Conservation (phyloP, 2,888 invertebrate species). For the Clanis bilineata region DNA sequence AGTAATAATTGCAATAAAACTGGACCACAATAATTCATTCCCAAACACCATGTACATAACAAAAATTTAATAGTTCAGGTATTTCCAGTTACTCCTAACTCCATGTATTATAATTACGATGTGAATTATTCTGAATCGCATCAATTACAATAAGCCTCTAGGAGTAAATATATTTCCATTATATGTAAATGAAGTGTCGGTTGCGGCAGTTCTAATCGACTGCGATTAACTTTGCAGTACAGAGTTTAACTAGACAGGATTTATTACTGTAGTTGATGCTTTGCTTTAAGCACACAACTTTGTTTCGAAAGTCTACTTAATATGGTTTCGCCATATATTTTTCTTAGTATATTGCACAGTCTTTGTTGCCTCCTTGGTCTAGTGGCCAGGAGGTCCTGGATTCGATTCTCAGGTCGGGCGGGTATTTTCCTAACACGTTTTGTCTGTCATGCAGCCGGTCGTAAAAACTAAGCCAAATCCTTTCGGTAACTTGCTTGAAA, state of each 20-base stretch:
- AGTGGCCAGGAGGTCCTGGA: no score
- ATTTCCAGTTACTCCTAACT: not conserved
- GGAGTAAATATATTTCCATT: constrained; percentile 12
- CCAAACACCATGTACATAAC: not conserved
- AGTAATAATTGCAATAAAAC: no score
- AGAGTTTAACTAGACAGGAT: constrained; percentile 3
- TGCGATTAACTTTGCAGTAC: constrained; percentile 4
- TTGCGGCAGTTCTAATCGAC: not conserved
- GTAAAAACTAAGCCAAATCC: no score
- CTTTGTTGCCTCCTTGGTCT: no score
- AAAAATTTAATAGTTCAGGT: not conserved
- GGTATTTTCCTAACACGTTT: no score
- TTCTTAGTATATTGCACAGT: no score
- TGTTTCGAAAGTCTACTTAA: no score
- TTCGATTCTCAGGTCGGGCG: no score
- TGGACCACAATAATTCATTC: not conserved
- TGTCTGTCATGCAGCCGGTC: no score
- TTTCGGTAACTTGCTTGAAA: no score
- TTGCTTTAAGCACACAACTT: constrained; percentile 1
- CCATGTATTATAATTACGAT: constrained; percentile 19
- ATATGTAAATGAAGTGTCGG: constrained; percentile 8
- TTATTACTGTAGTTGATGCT: constrained; percentile 5
- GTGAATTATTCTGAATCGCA: constrained; percentile 23
- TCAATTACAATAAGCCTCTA: constrained; percentile 9
- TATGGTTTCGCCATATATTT: no score